Percentiles rank a stretch among this genome's conserved stretches.
phyloP scores from a whole-genome alignment of 1,140 invertebrate species.

The Bradynema listronoti region DNA sequence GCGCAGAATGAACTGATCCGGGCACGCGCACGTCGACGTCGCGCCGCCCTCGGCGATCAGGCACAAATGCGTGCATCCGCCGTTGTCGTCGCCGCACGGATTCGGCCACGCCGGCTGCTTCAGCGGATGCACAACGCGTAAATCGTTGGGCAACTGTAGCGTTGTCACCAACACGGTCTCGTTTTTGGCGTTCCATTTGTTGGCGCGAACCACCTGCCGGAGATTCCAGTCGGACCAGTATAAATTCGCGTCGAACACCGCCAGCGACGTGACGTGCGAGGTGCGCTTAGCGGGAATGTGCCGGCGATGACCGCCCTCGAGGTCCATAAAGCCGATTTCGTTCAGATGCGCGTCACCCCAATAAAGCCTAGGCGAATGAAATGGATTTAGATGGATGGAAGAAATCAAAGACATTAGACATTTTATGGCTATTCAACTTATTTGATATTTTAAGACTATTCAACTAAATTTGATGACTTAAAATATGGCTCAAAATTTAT shows the following conservation, averaged over 20 bases:
- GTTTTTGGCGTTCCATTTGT: conserved; percentile 78
- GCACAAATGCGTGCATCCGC: conserved; percentile 93
- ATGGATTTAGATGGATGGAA: not conserved
- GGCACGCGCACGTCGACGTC: conserved; percentile 72
- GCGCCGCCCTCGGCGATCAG: conserved; percentile 71
- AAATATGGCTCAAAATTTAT: too few relatives aligned
- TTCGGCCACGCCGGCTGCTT: conserved; percentile 66
- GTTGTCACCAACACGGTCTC: conserved; percentile 76
- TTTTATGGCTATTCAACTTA: too few relatives aligned
- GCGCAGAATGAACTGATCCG: conserved; percentile 80
- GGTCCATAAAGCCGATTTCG: conserved; percentile 74
- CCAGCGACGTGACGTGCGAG: conserved; percentile 86
- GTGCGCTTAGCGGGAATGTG: conserved; percentile 65
- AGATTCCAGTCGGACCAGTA: conserved; percentile 98
- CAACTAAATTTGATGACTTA: too few relatives aligned
- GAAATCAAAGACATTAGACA: not conserved
- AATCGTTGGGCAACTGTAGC: conserved; percentile 85
- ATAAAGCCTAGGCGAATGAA: conserved; percentile 64
- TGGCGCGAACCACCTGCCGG: conserved; percentile 69
- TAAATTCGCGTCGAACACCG: conserved; percentile 83
- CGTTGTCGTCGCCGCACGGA: conserved; percentile 84
- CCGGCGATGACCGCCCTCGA: conserved; percentile 73
- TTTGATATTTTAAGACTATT: too few relatives aligned
- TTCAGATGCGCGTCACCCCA: conserved; percentile 98
- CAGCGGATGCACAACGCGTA: conserved; percentile 66